Conservation (phyloP, 2,888 invertebrate species). For the Andrena bucephala region DNA sequence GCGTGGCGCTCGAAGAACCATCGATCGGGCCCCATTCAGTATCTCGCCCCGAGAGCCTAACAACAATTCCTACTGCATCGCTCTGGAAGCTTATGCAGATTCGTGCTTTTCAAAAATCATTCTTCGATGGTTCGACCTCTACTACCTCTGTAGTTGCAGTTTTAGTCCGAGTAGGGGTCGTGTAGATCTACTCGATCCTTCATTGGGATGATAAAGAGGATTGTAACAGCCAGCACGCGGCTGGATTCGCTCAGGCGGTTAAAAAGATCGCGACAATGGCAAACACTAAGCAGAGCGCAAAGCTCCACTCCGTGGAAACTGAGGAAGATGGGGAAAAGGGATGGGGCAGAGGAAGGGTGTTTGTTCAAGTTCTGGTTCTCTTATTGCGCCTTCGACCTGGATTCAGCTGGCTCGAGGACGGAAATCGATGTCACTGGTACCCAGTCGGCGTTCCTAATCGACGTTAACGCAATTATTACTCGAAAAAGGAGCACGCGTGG, state of each 20-base stretch:
- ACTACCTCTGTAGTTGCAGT: too few species aligned
- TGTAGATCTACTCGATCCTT: not conserved
- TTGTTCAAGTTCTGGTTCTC: conserved; percentile 33
- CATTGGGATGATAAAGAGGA: conserved; percentile 26
- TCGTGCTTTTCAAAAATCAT: too few species aligned
- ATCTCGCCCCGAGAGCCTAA: not conserved
- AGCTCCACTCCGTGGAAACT: conserved; percentile 7
- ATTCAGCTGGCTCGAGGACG: conserved; percentile 8
- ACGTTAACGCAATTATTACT: conserved; percentile 41
- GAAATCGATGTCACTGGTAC: conserved; percentile 45
- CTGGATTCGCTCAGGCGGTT: conserved; percentile 3
- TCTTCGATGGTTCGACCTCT: too few species aligned
- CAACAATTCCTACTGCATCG: too few species aligned
- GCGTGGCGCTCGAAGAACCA: not conserved
- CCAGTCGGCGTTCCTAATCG: conserved; percentile 30
- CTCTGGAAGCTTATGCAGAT: too few species aligned
- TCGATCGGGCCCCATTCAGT: not conserved
- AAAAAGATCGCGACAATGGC: conserved; percentile 25
- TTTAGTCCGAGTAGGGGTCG: not conserved
- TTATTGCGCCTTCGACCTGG: conserved; percentile 51
- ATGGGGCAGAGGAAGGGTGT: conserved; percentile 8
- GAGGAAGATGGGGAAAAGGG: not conserved
- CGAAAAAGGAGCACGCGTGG: conserved; percentile 9
- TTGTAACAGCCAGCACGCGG: conserved; percentile 7
- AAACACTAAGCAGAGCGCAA: conserved; percentile 6